These are phyloP conservation scores for Vulpes lagopus DNA, from an alignment of 2,113 vertebrate genomes.

Conservation along the genomic window DNA sequence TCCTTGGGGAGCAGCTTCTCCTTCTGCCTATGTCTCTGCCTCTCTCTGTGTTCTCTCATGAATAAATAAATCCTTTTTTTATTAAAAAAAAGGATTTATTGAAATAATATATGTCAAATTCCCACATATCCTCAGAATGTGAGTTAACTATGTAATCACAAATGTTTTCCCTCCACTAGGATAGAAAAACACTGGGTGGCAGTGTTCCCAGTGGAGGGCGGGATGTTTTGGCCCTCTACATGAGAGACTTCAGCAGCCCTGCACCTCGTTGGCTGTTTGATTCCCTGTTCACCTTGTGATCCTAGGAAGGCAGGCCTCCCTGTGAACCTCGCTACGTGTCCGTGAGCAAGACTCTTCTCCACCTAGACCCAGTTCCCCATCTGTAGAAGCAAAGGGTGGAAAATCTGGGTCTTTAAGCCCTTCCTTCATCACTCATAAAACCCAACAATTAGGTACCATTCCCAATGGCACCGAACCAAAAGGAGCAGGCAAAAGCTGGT, in stretches of 20 bases:
- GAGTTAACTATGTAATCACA: not conserved
- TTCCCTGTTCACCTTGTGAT: not conserved
- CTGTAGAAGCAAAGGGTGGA: not conserved
- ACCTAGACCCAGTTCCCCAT: not conserved
- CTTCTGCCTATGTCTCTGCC: too few relatives aligned
- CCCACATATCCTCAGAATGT: not conserved
- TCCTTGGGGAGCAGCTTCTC: too few relatives aligned
- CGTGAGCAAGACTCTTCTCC: not conserved
- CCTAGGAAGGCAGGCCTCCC: not conserved
- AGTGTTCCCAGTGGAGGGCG: not conserved
- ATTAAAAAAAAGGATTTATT: too few relatives aligned
- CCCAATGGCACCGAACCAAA: not conserved
- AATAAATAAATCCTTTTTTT: too few relatives aligned
- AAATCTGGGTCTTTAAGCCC: not conserved
- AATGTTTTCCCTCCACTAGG: not conserved
- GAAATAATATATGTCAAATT: not conserved
- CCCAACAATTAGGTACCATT: not conserved
- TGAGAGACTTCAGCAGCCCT: not conserved
- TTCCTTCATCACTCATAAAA: not conserved
- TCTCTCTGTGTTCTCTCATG: too few relatives aligned
- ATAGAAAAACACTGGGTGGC: not conserved
- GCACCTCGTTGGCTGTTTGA: not conserved
- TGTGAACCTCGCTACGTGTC: accelerated
- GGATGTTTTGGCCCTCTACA: not conserved
- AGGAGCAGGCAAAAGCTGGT: not conserved